Conservation (phyloP, 37 sponge, comb jelly and placozoan genomes). For the Lycopodina hypogea region DNA sequence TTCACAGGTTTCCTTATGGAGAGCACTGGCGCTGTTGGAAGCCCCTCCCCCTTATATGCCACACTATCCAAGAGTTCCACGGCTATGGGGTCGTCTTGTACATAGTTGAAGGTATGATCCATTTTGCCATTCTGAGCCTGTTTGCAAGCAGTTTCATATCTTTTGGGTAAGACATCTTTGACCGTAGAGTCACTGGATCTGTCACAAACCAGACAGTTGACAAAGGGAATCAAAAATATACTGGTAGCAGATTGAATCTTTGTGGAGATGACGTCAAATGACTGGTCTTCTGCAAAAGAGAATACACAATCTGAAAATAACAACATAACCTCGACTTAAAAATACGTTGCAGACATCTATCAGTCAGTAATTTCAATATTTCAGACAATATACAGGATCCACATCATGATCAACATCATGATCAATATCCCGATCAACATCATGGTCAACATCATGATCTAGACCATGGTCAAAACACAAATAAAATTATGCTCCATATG, state of each 20-base stretch:
- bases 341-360: background rate
- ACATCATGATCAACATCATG: too few species aligned
- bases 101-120: constrained; percentile 7
- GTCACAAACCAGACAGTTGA: constrained; percentile 1
- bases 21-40: constrained; percentile 7
- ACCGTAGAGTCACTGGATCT: background rate
- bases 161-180: background rate
- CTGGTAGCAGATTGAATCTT: constrained; percentile 13
- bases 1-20: constrained; percentile 2
- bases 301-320: background rate
- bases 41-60: background rate
- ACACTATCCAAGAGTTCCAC: constrained; percentile 19
- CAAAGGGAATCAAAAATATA: constrained; percentile 2
- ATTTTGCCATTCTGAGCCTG: background rate
- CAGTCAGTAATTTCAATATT: background rate
- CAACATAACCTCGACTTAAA: background rate
- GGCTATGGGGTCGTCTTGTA: background rate
- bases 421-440: too few species aligned
- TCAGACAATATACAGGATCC: background rate
- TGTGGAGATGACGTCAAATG: too few species aligned
- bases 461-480: too few species aligned
- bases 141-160: background rate
- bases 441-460: too few species aligned
- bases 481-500: too few species aligned
- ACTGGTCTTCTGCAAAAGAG: background rate